Percentiles rank a stretch among this genome's conserved stretches.
phyloP scores from a whole-genome alignment of 2,797 vertebrate genomes.

The Myotis vivesi region DNA sequence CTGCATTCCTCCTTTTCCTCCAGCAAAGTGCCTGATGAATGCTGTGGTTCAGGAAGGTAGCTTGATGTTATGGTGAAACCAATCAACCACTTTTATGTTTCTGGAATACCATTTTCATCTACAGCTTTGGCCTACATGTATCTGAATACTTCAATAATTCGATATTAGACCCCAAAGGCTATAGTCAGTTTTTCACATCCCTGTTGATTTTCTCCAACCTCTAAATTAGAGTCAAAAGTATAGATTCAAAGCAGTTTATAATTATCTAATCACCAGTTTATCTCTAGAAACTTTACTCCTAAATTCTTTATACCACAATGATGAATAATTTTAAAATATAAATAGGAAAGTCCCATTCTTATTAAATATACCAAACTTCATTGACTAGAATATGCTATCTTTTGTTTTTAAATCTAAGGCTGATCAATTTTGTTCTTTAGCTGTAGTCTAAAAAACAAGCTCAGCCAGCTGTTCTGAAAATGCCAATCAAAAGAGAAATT shows the following conservation, averaged over 20 bases:
- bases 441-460: neutral
- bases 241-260: neutral
- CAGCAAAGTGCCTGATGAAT: neutral
- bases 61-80: neutral
- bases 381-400: neutral
- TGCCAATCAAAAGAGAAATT: neutral
- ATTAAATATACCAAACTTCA: neutral
- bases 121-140: neutral
- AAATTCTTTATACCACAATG: neutral
- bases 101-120: neutral
- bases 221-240: neutral
- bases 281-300: neutral
- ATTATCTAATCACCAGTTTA: neutral
- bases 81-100: neutral
- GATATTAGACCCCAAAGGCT: neutral
- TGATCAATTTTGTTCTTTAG: conserved; percentile 9
- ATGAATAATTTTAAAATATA: conserved; percentile 6
- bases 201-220: neutral
- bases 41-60: neutral
- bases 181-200: neutral
- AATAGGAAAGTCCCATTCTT: neutral
- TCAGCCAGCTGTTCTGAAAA: neutral
- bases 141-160: neutral
- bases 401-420: neutral
- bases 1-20: neutral